Base-by-base conservation (phyloP, 2,797 vertebrate genomes). In the Danio kyathit region DNA sequence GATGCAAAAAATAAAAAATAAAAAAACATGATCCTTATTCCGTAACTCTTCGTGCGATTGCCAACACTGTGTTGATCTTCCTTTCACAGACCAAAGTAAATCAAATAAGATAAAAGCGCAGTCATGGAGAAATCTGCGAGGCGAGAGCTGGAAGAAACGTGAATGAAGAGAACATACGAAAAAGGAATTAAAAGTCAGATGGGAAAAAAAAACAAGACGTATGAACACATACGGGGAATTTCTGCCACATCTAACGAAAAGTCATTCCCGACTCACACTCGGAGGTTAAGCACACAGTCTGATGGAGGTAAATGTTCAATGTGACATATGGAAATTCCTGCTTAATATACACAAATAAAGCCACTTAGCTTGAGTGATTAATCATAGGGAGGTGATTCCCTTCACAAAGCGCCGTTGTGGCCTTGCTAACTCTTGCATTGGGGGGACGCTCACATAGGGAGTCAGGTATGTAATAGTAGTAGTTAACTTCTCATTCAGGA, bases 251-350 rank as follows among this genome's bases (percentile, higher is more conserved):
- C 4, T 84, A 21, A 38, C 3, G 76, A 49, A 41, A 16, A 85
- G n/a, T 19, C 60, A 74, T 67, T 83, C 83, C 63, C 69, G 81
- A 57, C 67, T 74, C 49, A 75, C 54, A 80, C 71, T 29, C 61
- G 19, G 66, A 87, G 79, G 80, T 80, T 90, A 89, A 89, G 71
- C 73, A 90, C 82, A 88, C 82, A 84, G 52, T 84, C 84, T 66
- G 84, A 80, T 70, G 81, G 57, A 81, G 81, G 84, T 72, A 82
- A 88, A 90, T 87, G 86, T 82, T 85, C 61, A 87, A 86, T 59
- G 56, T 77, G 70, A 82, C 74, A 74, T 85, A 79, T 87, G 89
- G 88, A 90, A 89, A 91, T 86, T 85, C 73, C 86, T 82, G 86
- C 76, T 82, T 78, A 74, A 85, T 69, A 63, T 60, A 80, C 48